phyloP scores from a whole-genome alignment of 1,140 invertebrate species.

The Xylocopa sonorina region DNA sequence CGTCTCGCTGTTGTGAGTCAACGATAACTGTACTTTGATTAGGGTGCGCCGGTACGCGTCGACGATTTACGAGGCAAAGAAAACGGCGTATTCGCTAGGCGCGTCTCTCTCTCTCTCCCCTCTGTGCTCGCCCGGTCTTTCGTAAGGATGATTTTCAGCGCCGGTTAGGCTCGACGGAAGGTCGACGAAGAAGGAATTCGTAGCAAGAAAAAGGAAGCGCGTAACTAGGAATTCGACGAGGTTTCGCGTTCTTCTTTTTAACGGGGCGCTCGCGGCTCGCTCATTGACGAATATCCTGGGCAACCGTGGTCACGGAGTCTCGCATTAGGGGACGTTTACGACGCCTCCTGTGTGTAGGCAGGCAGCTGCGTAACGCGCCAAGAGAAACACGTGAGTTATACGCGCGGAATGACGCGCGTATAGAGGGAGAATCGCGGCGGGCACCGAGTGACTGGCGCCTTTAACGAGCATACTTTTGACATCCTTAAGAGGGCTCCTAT shows the following conservation, averaged over 20 bases:
- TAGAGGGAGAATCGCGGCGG: conserved; percentile 7
- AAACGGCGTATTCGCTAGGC: background rate
- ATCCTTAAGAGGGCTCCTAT: conserved; percentile 51
- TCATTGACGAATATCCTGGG: conserved; percentile 35
- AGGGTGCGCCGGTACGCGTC: background rate
- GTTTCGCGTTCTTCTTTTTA: background rate
- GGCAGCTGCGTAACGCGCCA: background rate
- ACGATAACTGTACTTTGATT: conserved; percentile 39
- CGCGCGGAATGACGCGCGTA: background rate
- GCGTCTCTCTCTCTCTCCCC: no score
- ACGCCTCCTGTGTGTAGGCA: background rate
- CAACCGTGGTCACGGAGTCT: conserved; percentile 29
- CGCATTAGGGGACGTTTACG: conserved; percentile 50
- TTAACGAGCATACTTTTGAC: conserved; percentile 64
- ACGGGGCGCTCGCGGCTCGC: background rate
- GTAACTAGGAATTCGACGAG: no score
- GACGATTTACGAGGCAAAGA: background rate
- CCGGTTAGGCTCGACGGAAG: background rate
- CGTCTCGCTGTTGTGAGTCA: conserved; percentile 25
- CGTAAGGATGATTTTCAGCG: background rate
- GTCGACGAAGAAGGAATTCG: background rate
- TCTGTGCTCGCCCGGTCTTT: no score
- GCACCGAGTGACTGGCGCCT: conserved; percentile 56
- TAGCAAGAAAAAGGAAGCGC: background rate
- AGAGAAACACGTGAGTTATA: conserved; percentile 19